These are phyloP conservation scores for Clarias macrocephalus DNA, from an alignment of 2,113 vertebrate species.

Conservation along the genomic window DNA sequence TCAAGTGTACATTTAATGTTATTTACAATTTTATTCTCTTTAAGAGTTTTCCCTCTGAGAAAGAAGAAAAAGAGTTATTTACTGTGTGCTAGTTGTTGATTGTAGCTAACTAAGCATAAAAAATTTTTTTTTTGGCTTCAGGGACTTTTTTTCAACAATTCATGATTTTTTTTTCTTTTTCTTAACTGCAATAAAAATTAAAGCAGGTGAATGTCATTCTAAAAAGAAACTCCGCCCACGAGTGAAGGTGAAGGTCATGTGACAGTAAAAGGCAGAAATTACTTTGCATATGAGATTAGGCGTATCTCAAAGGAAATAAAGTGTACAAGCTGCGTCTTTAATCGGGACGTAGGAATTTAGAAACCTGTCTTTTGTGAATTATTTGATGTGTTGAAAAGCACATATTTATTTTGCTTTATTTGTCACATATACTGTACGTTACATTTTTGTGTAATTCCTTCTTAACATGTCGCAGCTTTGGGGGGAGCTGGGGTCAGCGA, in stretches of 20 bases:
- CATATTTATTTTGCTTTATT: too few species aligned
- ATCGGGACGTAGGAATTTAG: background rate
- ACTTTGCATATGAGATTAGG: background rate
- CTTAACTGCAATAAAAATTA: background rate
- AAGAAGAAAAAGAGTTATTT: background rate
- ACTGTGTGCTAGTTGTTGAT: background rate
- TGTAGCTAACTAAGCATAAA: background rate
- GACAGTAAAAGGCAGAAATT: background rate
- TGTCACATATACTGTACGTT: too few species aligned
- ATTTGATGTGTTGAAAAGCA: conserved; percentile 12
- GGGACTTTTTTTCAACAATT: background rate
- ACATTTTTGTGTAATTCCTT: too few species aligned
- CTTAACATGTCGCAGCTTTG: too few species aligned
- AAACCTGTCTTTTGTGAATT: background rate
- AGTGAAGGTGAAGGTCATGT: background rate
- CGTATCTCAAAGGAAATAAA: background rate
- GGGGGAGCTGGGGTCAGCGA: too few species aligned
- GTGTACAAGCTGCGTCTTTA: background rate
- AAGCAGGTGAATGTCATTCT: background rate
- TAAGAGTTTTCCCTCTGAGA: background rate
- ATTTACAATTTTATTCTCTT: too few species aligned
- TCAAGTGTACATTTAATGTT: background rate
- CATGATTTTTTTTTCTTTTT: too few species aligned
- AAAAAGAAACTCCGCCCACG: background rate
- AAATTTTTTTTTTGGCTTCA: background rate